phyloP scores from a whole-genome alignment of 2,888 invertebrate species.

The Drosophila pseudotalamancana region DNA sequence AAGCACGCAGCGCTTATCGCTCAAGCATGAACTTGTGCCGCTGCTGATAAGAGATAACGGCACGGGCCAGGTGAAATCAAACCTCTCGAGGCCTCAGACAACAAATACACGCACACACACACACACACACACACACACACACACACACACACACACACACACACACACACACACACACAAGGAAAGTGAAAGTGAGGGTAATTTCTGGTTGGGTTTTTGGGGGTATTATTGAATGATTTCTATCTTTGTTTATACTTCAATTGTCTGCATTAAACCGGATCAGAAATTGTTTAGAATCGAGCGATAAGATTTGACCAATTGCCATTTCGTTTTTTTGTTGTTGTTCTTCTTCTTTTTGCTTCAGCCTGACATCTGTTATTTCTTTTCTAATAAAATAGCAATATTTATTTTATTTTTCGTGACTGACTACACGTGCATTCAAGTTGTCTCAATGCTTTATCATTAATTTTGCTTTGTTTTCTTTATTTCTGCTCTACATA shows the following conservation, averaged over 20 bases:
- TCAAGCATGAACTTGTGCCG: constrained; percentile 50
- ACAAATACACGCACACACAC: constrained; percentile 9
- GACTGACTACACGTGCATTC: constrained; percentile 23
- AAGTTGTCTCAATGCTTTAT: constrained; percentile 1
- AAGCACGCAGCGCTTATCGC: constrained; percentile 48
- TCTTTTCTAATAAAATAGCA: constrained; percentile 5
- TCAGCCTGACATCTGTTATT: constrained; percentile 8
- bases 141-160: background rate
- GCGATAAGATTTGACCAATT: constrained; percentile 47
- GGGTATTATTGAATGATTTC: too few species aligned
- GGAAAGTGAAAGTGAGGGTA: constrained; percentile 4
- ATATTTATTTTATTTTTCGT: background rate
- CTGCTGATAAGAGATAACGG: constrained; percentile 47
- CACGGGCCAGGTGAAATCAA: constrained; percentile 49
- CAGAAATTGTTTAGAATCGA: constrained; percentile 13
- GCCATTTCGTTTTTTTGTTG: background rate
- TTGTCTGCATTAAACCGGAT: background rate
- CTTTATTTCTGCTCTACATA: background rate
- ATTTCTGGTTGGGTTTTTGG: background rate
- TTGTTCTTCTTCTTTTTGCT: background rate
- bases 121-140: background rate
- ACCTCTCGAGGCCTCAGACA: constrained; percentile 5
- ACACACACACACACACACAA: background rate
- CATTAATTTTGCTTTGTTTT: background rate
- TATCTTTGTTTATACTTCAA: constrained; percentile 18